Base-by-base conservation (phyloP, 2,113 vertebrate species). In the Illadopsis cleaveri region DNA sequence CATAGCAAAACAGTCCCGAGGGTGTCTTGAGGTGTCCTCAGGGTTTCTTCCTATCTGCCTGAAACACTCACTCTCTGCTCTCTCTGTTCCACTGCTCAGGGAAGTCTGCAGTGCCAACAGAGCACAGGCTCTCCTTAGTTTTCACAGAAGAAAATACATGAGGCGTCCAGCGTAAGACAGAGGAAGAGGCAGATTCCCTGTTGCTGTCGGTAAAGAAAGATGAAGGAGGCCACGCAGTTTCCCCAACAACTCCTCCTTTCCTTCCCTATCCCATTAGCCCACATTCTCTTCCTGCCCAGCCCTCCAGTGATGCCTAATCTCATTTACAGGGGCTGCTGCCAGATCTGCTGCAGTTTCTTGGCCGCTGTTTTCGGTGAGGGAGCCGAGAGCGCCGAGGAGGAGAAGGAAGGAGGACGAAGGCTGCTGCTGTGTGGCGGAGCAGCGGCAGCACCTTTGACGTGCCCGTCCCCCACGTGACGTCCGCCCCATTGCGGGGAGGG, bases 381-480 rank as follows among this genome's bases (percentile, higher is more conserved):
- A 86, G 54, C 73, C 60, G 90, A 50, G 85, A 30, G 64, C 53
- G 30, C 86, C 28, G 73, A 57, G 35, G 35, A 40, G 40, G 17
- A 30, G 35, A 18, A 38, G 65, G n/a, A 18, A 68, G 57, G 79
- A 35, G 71, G 25, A 37, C 37, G 71, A 40, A 71, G n/a, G 82
- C 48, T 66, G 94, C 89, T 50, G 94, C 91, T 37, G 82, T 78
- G 94, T 65, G 90, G 64, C 42, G 24, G 90, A 70, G 94, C 85
- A n/a, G 73, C 94, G 31, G 88, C 93, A 61, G 94, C 94, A 90
- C 96, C 96, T 94, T 97, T 97, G 97, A 97, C 97, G 97, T 95
- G 86, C 96, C 93, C 45, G 92, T 97, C 15, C 94, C 91, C 95
- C 97, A 97, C 97, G 97, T 97, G 97, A 97, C 97, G 81, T 96